Evolutionary conservation across 2,888 invertebrate species (phyloP).

Genomic region (Alentia gelatinosa): DNA sequence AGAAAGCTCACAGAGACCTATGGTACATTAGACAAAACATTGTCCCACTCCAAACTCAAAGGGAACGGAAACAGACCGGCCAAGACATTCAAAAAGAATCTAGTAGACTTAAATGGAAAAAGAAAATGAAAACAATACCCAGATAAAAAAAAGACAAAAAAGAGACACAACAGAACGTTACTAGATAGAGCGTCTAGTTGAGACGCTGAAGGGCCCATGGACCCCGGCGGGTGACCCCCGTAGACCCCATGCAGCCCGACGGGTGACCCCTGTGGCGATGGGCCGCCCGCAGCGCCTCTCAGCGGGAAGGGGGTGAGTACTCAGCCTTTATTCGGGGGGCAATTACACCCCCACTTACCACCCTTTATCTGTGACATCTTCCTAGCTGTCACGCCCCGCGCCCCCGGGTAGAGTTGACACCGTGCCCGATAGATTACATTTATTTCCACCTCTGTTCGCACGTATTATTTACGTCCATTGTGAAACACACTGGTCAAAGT

Average conservation of each 20-base stretch:
- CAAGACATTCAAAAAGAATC: background rate
- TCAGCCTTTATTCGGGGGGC: background rate
- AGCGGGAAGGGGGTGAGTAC: background rate
- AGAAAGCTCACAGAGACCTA: no score
- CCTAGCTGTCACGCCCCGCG: background rate
- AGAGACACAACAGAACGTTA: background rate
- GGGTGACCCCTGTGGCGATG: background rate
- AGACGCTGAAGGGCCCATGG: background rate
- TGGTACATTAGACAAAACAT: no score
- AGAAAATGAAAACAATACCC: background rate
- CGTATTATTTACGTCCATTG: no score
- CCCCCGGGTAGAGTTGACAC: background rate
- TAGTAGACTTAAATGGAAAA: background rate
- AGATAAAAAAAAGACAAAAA: background rate
- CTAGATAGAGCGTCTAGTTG: background rate
- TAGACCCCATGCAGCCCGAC: background rate
- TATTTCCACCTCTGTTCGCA: no score
- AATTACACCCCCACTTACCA: conserved; percentile 36
- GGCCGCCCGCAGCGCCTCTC: background rate
- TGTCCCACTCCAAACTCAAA: no score
- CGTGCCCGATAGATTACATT: no score
- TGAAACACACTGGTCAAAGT: no score
- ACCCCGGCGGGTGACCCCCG: background rate
- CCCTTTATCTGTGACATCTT: conserved; percentile 22
- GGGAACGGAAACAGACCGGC: no score